Evolutionary conservation across 1,140 invertebrate genomes (phyloP).

Genomic region (Coelopa frigida): DNA sequence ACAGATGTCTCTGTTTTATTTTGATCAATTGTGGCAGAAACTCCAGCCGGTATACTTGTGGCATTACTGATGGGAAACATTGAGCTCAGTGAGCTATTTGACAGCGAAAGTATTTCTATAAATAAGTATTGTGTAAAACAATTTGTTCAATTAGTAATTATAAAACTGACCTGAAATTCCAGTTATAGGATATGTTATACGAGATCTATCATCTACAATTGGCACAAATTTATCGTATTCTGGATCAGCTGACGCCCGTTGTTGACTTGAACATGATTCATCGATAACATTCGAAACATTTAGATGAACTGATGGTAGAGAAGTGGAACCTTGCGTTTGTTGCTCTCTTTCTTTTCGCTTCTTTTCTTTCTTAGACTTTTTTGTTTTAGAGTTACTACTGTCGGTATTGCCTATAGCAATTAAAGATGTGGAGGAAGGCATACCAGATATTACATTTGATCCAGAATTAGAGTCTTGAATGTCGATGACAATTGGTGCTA

Average conservation of each 20-base stretch:
- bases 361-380: constrained; percentile 33
- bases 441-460: constrained; percentile 19
- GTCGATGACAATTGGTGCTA: constrained; percentile 30
- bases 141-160: neutral
- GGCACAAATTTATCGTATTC: constrained; percentile 2
- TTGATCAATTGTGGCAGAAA: constrained; percentile 6
- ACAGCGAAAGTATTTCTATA: constrained; percentile 34
- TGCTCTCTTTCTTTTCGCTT: constrained; percentile 20
- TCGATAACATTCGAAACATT: no score
- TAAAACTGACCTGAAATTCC: constrained; percentile 1
- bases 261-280: constrained; percentile 1
- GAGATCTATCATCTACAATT: constrained; percentile 7
- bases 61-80: constrained; percentile 33
- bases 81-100: constrained; percentile 41
- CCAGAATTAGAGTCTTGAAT: constrained; percentile 34
- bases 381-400: constrained; percentile 7
- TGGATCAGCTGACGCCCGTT: neutral
- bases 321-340: no score
- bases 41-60: constrained; percentile 19
- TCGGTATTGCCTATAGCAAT: neutral
- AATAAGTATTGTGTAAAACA: neutral
- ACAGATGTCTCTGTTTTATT: neutral
- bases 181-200: constrained; percentile 2
- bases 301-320: no score
- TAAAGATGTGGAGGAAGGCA: neutral